phyloP scores from a whole-genome alignment of 2,113 vertebrate species.

The Ptilorrhoa leucosticta region DNA sequence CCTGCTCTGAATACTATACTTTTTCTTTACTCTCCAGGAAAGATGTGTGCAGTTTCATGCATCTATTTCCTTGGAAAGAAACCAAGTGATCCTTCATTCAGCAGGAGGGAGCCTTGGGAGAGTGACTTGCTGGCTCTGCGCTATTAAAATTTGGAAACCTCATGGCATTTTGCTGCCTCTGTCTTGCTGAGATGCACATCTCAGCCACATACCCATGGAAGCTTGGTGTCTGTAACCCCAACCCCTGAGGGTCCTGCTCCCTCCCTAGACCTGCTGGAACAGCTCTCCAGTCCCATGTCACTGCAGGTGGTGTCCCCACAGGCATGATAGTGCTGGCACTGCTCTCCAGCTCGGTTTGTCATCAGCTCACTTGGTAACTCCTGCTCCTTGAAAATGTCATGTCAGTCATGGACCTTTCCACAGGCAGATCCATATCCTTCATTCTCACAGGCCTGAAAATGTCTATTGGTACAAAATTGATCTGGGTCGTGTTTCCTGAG shows the following conservation, averaged over 20 bases:
- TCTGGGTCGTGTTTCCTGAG: background rate
- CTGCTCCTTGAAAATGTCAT: background rate
- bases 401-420: background rate
- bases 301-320: background rate
- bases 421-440: background rate
- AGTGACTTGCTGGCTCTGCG: constrained; percentile 8
- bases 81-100: constrained; percentile 36
- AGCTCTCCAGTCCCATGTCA: background rate
- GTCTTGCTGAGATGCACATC: constrained; percentile 16
- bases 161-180: background rate
- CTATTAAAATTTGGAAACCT: constrained; percentile 13
- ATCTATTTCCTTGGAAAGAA: constrained; percentile 42
- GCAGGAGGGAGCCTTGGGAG: constrained; percentile 20
- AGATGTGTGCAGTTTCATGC: constrained; percentile 26
- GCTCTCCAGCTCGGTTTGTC: background rate
- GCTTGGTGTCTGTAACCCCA: background rate
- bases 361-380: background rate
- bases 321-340: background rate
- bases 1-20: constrained; percentile 11
- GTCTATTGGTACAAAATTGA: background rate
- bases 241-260: background rate
- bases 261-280: background rate
- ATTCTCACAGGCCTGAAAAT: background rate
- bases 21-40: constrained; percentile 45
- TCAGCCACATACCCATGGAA: background rate